Base-by-base conservation (phyloP, 2,888 invertebrate species). In the Patella caerulea region DNA sequence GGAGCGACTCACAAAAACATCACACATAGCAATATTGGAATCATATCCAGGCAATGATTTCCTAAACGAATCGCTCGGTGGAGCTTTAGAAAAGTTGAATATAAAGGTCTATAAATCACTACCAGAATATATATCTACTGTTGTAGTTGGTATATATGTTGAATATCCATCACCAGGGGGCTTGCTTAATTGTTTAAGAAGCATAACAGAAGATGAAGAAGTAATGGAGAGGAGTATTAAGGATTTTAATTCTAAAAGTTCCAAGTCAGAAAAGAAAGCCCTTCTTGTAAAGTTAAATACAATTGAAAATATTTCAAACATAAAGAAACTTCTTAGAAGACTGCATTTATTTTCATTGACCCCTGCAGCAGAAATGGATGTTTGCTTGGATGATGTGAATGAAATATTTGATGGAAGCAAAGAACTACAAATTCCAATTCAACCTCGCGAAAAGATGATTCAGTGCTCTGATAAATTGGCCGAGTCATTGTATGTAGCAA, bases 141-240 rank as follows among this genome's bases (percentile, higher is more conserved):
- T 24, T 4, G 52, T 79, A 7, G 54, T 74, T 34, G 81, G 81
- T 29, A 19, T 17, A 9, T 29, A 73, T 45, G 70, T 81, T 29
- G 59, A 78, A 24, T 79, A 72, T 54, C 81, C 81, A n/a, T 71
- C 74, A 15, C 15, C 71, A 52, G 54, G 74, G 12, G 81, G 77
- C 19, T 17, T 81, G 19, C n/a, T 79, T 24, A 53, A 54, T 29
- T 59, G 55, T 55, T 19, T 81, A 7, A 52, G 59, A 52, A n/a
- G 29, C 34, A 54, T 78, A 19, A 71, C 15, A 3, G 45, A 74
- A 17, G 34, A 53, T 14, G 4, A 24, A 2, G 15, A n/a, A 14
- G n/a, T 24, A 19, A n/a, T 76, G 14, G 54, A 34, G 34, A 53
- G 11, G 3, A 78, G 78, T 73, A 4, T 52, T 74, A 11, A 55